Base-by-base conservation (phyloP, 23 tunicate species). In the Aplidium turbinatum region DNA sequence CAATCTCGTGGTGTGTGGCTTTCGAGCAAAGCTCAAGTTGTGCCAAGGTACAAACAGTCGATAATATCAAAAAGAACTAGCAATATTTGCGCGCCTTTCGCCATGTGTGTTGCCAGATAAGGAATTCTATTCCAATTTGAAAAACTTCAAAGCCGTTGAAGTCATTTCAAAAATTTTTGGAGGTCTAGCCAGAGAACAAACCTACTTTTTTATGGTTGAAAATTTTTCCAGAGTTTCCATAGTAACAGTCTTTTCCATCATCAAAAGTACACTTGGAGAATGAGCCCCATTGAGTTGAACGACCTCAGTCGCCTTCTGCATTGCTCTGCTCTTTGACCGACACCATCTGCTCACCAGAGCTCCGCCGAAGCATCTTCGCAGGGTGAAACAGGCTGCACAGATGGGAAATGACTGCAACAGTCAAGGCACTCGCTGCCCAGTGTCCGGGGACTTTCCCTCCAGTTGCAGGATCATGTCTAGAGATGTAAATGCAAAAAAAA, bases 371-470 rank as follows among this genome's bases (percentile, higher is more conserved):
- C 80, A 58, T 75, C 80, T 75, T 57, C 18, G 80, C 80, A n/a
- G n/a, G n/a, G n/a, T n/a, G n/a, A n/a, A 31, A 9, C 31, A 63
- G 52, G 68, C 45, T 4, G 52, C 32, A 23, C 64, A 36, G 28
- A 16, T 51, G 71, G 80, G 78, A 61, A 36, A 33, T 47, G 73
- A 61, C 57, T 19, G 0, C 29, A 11, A 47, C 33, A 9, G 61
- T 63, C 80, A 27, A 28, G 72, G 79, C 47, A 82, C 87, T 82
- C 47, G 73, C 87, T 82, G 47, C 87, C 72, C 72, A 47, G 45
- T 77, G 47, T 72, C 78, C 74, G 87, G 87, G 80, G 87, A 82
- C 87, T 82, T 82, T 82, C 87, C 87, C 87, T 80, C 70, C 51
- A 82, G 87, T 38, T 33, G 45, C 35, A 47, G 68, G 23, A 36